Base-by-base conservation (phyloP, 1,140 invertebrate genomes). In the Oryzaephilus surinamensis region DNA sequence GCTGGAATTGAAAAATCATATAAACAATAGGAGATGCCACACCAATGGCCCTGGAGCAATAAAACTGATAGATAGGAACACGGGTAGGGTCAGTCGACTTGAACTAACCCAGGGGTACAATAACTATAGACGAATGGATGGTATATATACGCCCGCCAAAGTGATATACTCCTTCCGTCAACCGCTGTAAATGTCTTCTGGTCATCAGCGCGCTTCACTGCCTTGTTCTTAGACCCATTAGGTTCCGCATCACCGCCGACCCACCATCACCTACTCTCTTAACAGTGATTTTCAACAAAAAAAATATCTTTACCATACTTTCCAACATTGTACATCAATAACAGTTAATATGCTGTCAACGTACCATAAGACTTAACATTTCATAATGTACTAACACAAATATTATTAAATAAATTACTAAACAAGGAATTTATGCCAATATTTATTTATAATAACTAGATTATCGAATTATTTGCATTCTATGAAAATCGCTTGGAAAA, bases 81-180 rank as follows among this genome's bases (percentile, higher is more conserved):
- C 48, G 52, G 52, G 46, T 45, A 44, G 48, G 45, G 50, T 48
- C 47, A 48, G 51, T 52, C 31, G 43, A 42, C 31, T 43, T 44
- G 48, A 32, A 40, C 41, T 47, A 41, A 50, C 55, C 52, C 50
- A 46, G 43, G 55, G 55, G 55, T 50, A 53, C 50, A 45, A 57
- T 57, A 57, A 57, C 50, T 52, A n/a, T n/a, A 32, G 36, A 38
- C 32, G 32, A 36, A 30, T 23, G 45, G 40, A 38, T 45, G 10
- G 23, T 24, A 11, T 24, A 41, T 49, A 33, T 45, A 49, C 48
- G 45, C 48, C 48, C 38, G 45, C 35, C 33, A 30, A 41, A 50
- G 55, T 57, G 55, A 57, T 57, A 55, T 57, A 57, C 55, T 54
- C 54, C 44, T 57, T 57, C 55, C 55, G 55, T 57, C 55, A 57